Base-by-base conservation (phyloP, 2,797 vertebrate genomes). In the Todus mexicanus region DNA sequence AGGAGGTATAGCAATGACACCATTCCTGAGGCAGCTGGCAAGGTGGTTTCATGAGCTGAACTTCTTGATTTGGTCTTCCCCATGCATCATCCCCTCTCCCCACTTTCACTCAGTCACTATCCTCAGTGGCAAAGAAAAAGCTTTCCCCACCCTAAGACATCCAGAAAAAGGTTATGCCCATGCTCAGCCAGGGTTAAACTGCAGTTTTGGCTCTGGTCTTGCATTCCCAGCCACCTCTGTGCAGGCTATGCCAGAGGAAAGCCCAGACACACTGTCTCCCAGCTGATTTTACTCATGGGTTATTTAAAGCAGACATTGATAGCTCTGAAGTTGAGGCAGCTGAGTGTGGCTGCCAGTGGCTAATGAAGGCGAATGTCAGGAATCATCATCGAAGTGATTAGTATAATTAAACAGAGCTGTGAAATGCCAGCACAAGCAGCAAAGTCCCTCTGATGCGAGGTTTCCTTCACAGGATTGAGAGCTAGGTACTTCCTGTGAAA, bases 301-400 rank as follows among this genome's bases (percentile, higher is more conserved):
- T 90, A 96, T 95, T 96, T 95, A 96, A 77, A 94, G 73, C 85
- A 94, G 96, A 89, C 54, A 79, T 60, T 38, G 92, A 92, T 93
- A 93, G 76, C 93, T 95, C 89, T 63, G 94, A 80, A 68, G 68
- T 84, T 1, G 4, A 94, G 82, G 89, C 71, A 91, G 64, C 73
- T 91, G 86, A 95, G 54, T 1, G 2, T 16, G 27, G 84, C 84
- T 2, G 12, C 79, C 69, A 87, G 90, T 88, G 72, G 92, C 95
- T 96, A 93, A 95, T 93, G 95, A 91, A 90, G 84, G 92, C 80
- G 60, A 85, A 95, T 95, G 92, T 88, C 83, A 93, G 95, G 60
- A 73, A 80, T 89, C 94, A 69, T 70, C 73, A 68, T 45, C 18
- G 4, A 37, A 48, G 80, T 84, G 92, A 91, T 85, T 90, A 95